Evolutionary conservation across 92 coral and sea anemone genomes (phyloP).

Genomic region (Desmophyllum pertusum): DNA sequence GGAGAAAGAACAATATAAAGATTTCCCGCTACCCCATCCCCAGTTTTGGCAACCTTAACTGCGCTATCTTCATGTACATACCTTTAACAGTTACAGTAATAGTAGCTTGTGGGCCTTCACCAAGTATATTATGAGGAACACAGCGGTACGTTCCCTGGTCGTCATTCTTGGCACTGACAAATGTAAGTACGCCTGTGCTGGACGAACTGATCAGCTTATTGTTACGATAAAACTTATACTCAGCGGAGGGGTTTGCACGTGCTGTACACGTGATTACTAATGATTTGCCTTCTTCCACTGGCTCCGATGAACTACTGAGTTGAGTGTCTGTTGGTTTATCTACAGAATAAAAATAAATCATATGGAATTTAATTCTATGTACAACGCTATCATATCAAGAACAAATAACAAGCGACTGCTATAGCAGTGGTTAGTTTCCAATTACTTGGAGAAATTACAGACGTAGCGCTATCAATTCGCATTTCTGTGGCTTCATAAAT

Average conservation of each 20-base stretch:
- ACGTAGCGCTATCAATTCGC: too few relatives aligned
- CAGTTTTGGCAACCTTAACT: too few relatives aligned
- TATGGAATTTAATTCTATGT: neutral
- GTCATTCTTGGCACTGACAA: conserved; percentile 21
- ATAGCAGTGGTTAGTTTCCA: too few relatives aligned
- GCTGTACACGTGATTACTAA: conserved; percentile 47
- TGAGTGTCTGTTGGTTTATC: conserved; percentile 30
- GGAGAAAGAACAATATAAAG: too few relatives aligned
- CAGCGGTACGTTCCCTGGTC: conserved; percentile 54
- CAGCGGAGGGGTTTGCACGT: conserved; percentile 53
- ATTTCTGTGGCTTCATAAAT: too few relatives aligned
- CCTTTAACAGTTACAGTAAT: conserved; percentile 43
- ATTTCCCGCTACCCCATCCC: too few relatives aligned
- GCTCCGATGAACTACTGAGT: neutral
- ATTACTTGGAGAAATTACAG: too few relatives aligned
- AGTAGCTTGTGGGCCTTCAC: conserved; percentile 41
- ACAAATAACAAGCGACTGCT: too few relatives aligned
- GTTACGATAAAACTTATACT: conserved; percentile 44
- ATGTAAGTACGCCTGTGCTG: conserved; percentile 38
- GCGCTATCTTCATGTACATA: too few relatives aligned
- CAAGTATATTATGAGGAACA: conserved; percentile 45
- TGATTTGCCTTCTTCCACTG: neutral
- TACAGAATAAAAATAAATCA: neutral
- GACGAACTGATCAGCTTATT: conserved; percentile 38
- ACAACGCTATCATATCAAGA: too few relatives aligned